Conservation (phyloP, 1,140 invertebrate species). For the Papilio helenus region DNA sequence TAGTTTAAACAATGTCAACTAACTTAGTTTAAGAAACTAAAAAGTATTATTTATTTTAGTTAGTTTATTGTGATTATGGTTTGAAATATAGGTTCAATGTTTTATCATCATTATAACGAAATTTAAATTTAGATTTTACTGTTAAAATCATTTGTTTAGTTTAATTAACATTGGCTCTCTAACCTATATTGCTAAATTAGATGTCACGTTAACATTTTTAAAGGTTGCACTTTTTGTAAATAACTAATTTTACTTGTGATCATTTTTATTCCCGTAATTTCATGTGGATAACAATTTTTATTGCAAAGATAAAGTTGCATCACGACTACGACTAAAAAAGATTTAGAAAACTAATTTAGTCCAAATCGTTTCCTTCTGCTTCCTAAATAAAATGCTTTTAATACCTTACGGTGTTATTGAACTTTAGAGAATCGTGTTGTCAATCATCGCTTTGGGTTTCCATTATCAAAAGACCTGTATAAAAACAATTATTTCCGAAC, state of each 20-base stretch:
- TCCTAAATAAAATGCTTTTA: too few relatives aligned
- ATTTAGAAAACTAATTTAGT: neutral
- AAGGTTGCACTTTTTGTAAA: neutral
- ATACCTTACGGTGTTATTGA: too few relatives aligned
- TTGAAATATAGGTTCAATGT: too few relatives aligned
- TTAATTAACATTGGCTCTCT: neutral
- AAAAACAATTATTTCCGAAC: slow-evolving; percentile 2
- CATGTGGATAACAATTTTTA: neutral
- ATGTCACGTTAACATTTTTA: neutral
- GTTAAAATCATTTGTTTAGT: too few relatives aligned
- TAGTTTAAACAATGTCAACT: too few relatives aligned
- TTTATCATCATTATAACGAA: too few relatives aligned
- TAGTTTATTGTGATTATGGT: too few relatives aligned
- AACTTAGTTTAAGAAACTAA: too few relatives aligned
- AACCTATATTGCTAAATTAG: neutral
- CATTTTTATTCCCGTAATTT: neutral
- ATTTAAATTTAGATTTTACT: too few relatives aligned
- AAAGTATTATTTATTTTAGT: too few relatives aligned
- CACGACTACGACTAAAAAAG: neutral
- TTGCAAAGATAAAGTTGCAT: too few relatives aligned
- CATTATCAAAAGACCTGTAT: neutral
- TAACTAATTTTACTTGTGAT: neutral
- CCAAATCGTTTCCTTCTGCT: too few relatives aligned
- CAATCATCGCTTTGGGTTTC: neutral
- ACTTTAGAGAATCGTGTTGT: neutral